These are phyloP conservation scores for Tigriopus californicus DNA, from an alignment of 2,888 invertebrate genomes.

Conservation along the genomic window DNA sequence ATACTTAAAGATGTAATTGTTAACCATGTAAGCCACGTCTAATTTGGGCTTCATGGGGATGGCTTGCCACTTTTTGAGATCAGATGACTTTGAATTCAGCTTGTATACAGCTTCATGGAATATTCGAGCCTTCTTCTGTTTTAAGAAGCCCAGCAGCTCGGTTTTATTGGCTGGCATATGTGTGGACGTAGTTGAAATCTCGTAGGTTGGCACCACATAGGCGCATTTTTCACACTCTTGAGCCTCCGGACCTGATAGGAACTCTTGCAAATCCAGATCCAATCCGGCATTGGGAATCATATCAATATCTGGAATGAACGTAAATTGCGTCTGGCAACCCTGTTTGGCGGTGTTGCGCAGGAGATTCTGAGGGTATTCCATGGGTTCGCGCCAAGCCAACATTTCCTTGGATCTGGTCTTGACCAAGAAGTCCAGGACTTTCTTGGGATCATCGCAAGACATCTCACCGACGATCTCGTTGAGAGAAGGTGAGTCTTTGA, in stretches of 20 bases:
- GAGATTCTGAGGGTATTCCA: slow-evolving; percentile 23
- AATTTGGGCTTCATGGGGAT: slow-evolving; percentile 18
- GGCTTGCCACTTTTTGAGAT: slow-evolving; percentile 21
- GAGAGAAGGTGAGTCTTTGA: neutral
- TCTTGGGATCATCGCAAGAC: slow-evolving; percentile 17
- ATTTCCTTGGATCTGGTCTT: slow-evolving; percentile 2
- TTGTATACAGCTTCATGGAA: slow-evolving; percentile 19
- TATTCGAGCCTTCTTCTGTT: slow-evolving; percentile 9
- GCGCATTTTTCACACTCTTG: slow-evolving; percentile 21
- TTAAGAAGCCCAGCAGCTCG: slow-evolving; percentile 19
- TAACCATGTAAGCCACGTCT: slow-evolving; percentile 20
- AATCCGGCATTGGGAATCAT: slow-evolving; percentile 20
- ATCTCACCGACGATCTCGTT: slow-evolving; percentile 1
- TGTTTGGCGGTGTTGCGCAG: slow-evolving; percentile 22
- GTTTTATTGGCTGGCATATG: slow-evolving; percentile 21
- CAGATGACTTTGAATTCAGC: slow-evolving; percentile 22
- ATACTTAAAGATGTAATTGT: slow-evolving; percentile 22
- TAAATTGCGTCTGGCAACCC: slow-evolving; percentile 20
- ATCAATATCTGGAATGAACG: slow-evolving; percentile 22
- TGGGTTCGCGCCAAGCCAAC: slow-evolving; percentile 6
- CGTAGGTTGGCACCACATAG: slow-evolving; percentile 23
- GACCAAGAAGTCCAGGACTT: slow-evolving; percentile 15
- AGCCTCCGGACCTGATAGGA: slow-evolving; percentile 12
- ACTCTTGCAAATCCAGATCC: slow-evolving; percentile 17
- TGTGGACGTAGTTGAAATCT: slow-evolving; percentile 19